Conservation (phyloP, 2,113 vertebrate genomes). For the Cricetomys ansorgei region DNA sequence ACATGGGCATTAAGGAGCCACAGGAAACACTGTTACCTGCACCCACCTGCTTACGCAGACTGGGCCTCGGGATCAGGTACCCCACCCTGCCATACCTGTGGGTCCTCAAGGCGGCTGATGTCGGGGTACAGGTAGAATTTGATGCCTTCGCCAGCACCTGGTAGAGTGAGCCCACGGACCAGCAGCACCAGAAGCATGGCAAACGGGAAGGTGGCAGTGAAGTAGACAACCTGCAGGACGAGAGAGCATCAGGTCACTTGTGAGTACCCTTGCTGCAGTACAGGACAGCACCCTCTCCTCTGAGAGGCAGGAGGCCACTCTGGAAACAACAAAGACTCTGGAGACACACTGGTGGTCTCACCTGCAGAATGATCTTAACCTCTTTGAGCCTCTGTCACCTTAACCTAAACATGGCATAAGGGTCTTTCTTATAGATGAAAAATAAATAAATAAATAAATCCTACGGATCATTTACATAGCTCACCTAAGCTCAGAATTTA, state of each 20-base stretch:
- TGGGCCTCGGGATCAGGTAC: neutral
- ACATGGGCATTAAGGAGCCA: conserved; percentile 2
- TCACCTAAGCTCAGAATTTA: neutral
- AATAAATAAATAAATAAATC: neutral
- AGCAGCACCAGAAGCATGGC: conserved; percentile 97
- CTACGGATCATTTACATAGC: neutral
- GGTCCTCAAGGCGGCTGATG: conserved; percentile 93
- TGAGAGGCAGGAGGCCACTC: neutral
- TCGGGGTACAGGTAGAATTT: conserved; percentile 99
- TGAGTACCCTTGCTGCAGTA: neutral
- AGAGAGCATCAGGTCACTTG: accelerated
- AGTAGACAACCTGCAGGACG: conserved; percentile 90
- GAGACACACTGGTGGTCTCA: neutral
- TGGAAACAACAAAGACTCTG: neutral
- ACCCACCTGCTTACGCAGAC: neutral
- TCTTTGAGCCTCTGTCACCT: neutral
- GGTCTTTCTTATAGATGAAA: neutral
- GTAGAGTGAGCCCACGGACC: conserved; percentile 96
- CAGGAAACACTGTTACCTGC: neutral
- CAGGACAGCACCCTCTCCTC: accelerated
- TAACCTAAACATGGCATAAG: neutral
- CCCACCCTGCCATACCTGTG: conserved; percentile 88
- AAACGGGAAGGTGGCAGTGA: conserved; percentile 98
- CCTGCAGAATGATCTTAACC: neutral
- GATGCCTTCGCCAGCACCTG: conserved; percentile 97